phyloP scores from a whole-genome alignment of 2,888 invertebrate genomes.

The Venusia cambrica region DNA sequence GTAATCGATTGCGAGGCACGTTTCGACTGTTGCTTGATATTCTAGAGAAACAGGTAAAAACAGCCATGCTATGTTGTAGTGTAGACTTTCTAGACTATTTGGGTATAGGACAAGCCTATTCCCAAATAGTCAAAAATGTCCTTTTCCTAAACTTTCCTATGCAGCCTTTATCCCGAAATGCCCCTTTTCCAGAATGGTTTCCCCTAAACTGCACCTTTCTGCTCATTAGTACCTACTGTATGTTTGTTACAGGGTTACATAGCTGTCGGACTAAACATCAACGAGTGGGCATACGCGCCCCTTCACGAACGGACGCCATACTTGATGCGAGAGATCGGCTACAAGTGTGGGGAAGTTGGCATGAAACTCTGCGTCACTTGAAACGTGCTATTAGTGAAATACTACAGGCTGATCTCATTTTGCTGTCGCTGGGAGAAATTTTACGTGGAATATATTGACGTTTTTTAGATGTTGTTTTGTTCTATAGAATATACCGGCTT shows the following conservation, averaged over 20 bases:
- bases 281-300: conserved; percentile 76
- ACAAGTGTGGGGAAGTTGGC: conserved; percentile 73
- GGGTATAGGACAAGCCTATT: no score
- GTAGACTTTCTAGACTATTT: no score
- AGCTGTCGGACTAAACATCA: conserved; percentile 76
- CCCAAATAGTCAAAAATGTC: no score
- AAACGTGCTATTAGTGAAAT: conserved; percentile 19
- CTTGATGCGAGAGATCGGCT: conserved; percentile 77
- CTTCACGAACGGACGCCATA: conserved; percentile 83
- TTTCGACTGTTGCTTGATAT: conserved; percentile 76
- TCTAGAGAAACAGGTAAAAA: conserved; percentile 72
- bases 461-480: conserved; percentile 1
- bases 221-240: no score
- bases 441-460: conserved; percentile 12
- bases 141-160: no score
- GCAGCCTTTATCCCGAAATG: no score
- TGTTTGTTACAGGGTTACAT: conserved; percentile 68
- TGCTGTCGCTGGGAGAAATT: conserved; percentile 11
- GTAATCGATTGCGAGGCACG: conserved; percentile 74
- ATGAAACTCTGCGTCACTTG: conserved; percentile 56
- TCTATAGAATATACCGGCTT: no score
- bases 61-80: no score
- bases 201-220: no score
- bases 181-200: no score
- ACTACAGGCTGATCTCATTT: conserved; percentile 9